Percentiles rank a stretch among this genome's conserved stretches.
Evolutionary conservation across 2,113 vertebrate genomes (phyloP).

Genomic region (Chionis minor): DNA sequence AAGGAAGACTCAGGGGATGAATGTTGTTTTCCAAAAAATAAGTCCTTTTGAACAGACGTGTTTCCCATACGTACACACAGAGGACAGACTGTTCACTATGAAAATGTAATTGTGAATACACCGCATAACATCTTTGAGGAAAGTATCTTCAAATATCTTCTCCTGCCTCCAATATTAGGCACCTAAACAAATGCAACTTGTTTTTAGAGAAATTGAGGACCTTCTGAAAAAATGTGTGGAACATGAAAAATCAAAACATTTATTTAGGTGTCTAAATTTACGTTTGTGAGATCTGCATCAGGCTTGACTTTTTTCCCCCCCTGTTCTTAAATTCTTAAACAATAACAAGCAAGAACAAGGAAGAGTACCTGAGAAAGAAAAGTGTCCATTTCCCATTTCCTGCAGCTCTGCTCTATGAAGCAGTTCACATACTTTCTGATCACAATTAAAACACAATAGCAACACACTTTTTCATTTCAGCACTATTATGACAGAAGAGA

Average conservation of each 20-base stretch:
- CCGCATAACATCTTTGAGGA: background rate
- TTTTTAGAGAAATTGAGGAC: background rate
- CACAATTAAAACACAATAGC: background rate
- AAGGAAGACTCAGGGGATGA: background rate
- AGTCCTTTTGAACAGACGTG: background rate
- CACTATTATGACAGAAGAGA: background rate
- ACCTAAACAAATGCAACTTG: background rate
- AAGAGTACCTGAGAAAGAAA: background rate
- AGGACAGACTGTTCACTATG: background rate
- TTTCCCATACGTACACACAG: background rate
- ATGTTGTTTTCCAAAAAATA: background rate
- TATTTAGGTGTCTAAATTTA: background rate
- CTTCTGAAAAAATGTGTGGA: background rate
- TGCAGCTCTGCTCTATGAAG: background rate
- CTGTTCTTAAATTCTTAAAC: background rate
- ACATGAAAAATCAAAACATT: background rate
- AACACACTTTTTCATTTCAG: background rate
- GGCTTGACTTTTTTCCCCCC: background rate
- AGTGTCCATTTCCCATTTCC: background rate
- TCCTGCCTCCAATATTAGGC: background rate
- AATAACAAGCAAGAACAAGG: background rate
- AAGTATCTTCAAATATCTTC: background rate
- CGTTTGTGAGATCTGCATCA: background rate
- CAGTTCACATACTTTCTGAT: background rate
- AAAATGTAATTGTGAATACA: background rate